These are phyloP conservation scores for Muschampia plurimacula DNA, from an alignment of 2,888 invertebrate genomes.

Conservation along the genomic window DNA sequence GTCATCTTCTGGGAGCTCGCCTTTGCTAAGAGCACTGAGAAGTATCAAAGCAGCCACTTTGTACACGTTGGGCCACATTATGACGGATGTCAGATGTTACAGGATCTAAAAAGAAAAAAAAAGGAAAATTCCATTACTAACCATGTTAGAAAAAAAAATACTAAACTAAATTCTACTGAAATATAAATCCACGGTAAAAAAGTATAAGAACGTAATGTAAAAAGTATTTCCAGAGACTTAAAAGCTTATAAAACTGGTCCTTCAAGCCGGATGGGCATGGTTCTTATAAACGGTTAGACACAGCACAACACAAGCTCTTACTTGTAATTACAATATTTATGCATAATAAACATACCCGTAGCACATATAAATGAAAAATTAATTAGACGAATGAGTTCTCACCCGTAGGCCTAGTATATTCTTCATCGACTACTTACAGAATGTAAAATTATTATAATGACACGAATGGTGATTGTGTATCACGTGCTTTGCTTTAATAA, in stretches of 20 bases:
- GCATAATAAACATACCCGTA: constrained; percentile 11
- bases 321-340: constrained; percentile 29
- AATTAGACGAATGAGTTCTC: constrained; percentile 1
- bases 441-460: not conserved
- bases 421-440: not conserved
- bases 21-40: constrained; percentile 69
- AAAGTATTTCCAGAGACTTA: constrained; percentile 3
- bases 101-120: not conserved
- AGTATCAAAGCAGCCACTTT: constrained; percentile 68
- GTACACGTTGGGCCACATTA: constrained; percentile 51
- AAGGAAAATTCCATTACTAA: not conserved
- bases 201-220: not conserved
- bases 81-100: constrained; percentile 10
- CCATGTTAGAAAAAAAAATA: not conserved
- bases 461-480: not conserved
- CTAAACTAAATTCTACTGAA: not conserved
- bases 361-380: constrained; percentile 20
- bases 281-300: constrained; percentile 6
- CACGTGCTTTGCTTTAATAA: too few species aligned
- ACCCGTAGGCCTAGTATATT: not conserved
- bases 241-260: constrained; percentile 22
- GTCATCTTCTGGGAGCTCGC: constrained; percentile 77
- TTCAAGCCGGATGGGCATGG: constrained; percentile 24
- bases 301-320: constrained; percentile 9
- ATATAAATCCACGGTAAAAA: too few species aligned